These are phyloP conservation scores for Prionailurus bengalensis DNA, from an alignment of 2,113 vertebrate genomes.

Conservation along the genomic window DNA sequence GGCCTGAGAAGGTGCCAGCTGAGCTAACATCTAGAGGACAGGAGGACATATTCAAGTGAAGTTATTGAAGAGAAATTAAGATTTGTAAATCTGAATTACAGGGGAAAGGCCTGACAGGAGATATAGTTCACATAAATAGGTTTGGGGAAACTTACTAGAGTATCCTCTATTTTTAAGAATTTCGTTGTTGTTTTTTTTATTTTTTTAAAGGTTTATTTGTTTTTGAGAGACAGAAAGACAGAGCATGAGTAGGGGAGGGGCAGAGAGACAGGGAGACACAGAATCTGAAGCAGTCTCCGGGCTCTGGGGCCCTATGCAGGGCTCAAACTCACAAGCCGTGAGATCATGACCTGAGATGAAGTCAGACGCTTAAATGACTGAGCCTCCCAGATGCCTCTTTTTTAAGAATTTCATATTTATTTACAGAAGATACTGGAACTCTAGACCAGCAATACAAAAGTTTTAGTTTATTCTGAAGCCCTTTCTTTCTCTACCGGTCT, in stretches of 20 bases:
- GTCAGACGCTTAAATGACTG: too few species aligned
- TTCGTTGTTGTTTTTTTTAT: not conserved
- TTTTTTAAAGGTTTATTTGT: too few species aligned
- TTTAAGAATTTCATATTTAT: constrained; percentile 47
- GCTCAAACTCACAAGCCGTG: too few species aligned
- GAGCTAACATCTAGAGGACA: not conserved
- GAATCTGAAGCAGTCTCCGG: too few species aligned
- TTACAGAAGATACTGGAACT: constrained; percentile 1
- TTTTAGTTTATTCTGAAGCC: not conserved
- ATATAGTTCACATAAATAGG: not conserved
- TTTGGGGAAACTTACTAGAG: not conserved
- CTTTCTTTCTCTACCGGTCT: not conserved
- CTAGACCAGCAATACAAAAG: not conserved
- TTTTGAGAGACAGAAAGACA: too few species aligned
- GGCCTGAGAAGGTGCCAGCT: not conserved
- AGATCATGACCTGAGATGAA: too few species aligned
- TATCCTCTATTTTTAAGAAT: constrained; percentile 20
- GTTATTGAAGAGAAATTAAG: not conserved
- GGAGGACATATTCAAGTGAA: not conserved
- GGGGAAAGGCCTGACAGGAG: not conserved
- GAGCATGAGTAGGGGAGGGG: too few species aligned
- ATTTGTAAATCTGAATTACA: not conserved
- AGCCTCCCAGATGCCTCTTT: not conserved
- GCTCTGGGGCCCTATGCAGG: too few species aligned
- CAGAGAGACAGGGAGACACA: too few species aligned